Evolutionary conservation across 2,113 vertebrate species (phyloP).

Genomic region (Serilophus lunatus): DNA sequence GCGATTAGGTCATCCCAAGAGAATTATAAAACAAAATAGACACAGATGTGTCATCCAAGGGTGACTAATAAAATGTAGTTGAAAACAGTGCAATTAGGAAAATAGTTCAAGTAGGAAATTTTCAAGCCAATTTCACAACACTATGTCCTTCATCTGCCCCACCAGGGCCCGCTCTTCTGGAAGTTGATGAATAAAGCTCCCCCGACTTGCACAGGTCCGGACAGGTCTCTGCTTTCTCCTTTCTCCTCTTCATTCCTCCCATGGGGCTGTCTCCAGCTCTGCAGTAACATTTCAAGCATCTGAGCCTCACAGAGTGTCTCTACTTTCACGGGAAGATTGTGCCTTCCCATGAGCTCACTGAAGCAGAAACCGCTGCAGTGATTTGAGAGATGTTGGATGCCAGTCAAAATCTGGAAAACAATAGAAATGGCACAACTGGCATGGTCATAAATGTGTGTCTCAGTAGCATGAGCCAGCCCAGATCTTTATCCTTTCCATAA

Average conservation of each 20-base stretch:
- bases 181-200: not conserved
- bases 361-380: not conserved
- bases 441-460: not conserved
- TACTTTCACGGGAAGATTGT: not conserved
- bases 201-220: not conserved
- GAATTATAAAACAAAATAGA: constrained; percentile 32
- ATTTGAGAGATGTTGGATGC: not conserved
- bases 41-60: constrained; percentile 6
- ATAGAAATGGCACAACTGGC: not conserved
- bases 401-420: not conserved
- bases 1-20: constrained; percentile 43
- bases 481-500: not conserved
- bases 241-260: not conserved
- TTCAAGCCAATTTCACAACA: not conserved
- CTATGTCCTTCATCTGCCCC: not conserved
- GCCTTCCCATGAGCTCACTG: not conserved
- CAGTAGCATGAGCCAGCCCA: not conserved
- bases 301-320: not conserved
- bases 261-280: not conserved
- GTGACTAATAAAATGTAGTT: constrained; percentile 25
- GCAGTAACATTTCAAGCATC: not conserved
- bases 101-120: not conserved
- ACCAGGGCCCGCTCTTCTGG: not conserved
- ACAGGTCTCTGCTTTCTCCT: not conserved
- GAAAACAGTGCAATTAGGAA: constrained; percentile 21